Percentiles rank a stretch among this genome's conserved stretches.
Evolutionary conservation across 2,113 vertebrate genomes (phyloP).

Genomic region (Cynopterus brachyotis): DNA sequence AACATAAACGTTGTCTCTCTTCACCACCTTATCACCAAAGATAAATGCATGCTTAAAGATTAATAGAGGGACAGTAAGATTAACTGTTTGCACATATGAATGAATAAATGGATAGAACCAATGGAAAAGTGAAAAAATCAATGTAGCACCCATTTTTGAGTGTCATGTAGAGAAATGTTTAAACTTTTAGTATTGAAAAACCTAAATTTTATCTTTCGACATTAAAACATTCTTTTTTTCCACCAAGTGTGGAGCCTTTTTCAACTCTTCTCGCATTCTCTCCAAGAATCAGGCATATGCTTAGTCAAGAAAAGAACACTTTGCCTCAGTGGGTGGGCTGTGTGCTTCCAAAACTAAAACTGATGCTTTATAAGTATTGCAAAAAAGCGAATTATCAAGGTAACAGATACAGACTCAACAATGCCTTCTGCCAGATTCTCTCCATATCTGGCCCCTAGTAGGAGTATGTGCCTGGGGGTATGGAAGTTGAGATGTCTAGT

Average conservation of each 20-base stretch:
- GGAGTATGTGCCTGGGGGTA: neutral
- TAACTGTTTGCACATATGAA: neutral
- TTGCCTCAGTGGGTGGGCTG: conserved; percentile 66
- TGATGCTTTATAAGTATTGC: conserved; percentile 50
- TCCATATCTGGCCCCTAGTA: neutral
- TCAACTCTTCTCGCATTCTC: conserved; percentile 35
- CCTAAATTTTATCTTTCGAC: neutral
- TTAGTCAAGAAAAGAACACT: conserved; percentile 69
- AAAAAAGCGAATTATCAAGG: conserved; percentile 60
- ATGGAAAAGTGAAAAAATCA: neutral
- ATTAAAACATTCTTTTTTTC: conserved; percentile 43
- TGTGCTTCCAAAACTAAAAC: conserved; percentile 55
- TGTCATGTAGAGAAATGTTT: neutral
- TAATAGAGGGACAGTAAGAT: neutral
- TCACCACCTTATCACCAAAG: neutral
- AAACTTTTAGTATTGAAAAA: conserved; percentile 29
- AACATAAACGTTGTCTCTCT: neutral
- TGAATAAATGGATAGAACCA: neutral
- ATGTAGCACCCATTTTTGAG: neutral
- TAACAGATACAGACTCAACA: conserved; percentile 63
- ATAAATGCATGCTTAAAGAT: neutral
- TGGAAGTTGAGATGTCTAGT: neutral
- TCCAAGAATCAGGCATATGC: conserved; percentile 64
- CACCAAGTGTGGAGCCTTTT: conserved; percentile 39
- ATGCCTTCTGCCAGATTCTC: conserved; percentile 59